Percentiles rank a stretch among this genome's conserved stretches.
Evolutionary conservation across 2,797 vertebrate genomes (phyloP).

Genomic region (Gambelia wislizenii): DNA sequence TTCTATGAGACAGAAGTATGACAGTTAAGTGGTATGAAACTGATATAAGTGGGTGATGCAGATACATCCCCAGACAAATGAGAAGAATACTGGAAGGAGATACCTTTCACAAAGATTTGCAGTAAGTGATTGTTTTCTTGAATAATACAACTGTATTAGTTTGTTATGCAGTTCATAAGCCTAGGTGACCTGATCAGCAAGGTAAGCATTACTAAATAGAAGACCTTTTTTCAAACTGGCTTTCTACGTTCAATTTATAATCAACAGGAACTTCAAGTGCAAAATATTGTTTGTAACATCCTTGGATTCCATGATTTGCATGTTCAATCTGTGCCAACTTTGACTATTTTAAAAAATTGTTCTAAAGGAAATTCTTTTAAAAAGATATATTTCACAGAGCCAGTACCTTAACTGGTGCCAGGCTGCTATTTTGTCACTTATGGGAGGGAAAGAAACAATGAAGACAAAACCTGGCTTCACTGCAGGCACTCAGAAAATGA

Average conservation of each 20-base stretch:
- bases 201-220: not conserved
- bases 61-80: not conserved
- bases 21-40: too few relatives aligned
- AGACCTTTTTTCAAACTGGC: not conserved
- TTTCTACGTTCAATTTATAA: not conserved
- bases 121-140: not conserved
- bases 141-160: not conserved
- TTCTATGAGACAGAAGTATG: too few relatives aligned
- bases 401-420: fast-evolving
- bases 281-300: not conserved
- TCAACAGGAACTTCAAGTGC: fast-evolving
- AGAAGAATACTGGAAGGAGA: not conserved
- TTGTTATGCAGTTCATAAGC: fast-evolving
- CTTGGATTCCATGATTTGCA: not conserved
- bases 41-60: too few relatives aligned
- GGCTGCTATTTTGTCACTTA: not conserved
- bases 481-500: not conserved
- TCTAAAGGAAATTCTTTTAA: fast-evolving
- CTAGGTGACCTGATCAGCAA: not conserved
- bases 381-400: not conserved
- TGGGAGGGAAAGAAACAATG: not conserved
- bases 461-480: fast-evolving
- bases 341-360: not conserved
- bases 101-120: not conserved
- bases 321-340: not conserved